phyloP scores from a whole-genome alignment of 2,113 vertebrate genomes.

The Gadus macrocephalus region DNA sequence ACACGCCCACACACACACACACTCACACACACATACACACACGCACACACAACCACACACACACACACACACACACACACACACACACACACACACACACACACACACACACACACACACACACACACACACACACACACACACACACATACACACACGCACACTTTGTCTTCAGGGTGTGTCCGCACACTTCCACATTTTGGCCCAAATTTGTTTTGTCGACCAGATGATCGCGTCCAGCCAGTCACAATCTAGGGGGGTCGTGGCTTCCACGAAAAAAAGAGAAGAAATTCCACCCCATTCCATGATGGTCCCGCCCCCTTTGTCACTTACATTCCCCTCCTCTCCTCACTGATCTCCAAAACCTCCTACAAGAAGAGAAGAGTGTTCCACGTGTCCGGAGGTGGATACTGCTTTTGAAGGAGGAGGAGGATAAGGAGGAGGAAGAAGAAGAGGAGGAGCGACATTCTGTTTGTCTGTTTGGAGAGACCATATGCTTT shows the following conservation, averaged over 20 bases:
- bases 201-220: constrained; percentile 17
- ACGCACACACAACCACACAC: constrained; percentile 35
- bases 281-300: constrained; percentile 34
- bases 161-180: constrained; percentile 46
- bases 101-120: background rate
- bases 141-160: too few species aligned
- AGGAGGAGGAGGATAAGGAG: background rate
- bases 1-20: background rate
- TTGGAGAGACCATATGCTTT: too few species aligned
- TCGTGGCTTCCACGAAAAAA: constrained; percentile 20
- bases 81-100: background rate
- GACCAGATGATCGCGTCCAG: constrained; percentile 49
- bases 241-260: constrained; percentile 60
- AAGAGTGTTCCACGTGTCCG: constrained; percentile 71
- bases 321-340: constrained; percentile 16
- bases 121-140: too few species aligned
- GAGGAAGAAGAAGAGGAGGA: constrained; percentile 8
- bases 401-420: constrained; percentile 42
- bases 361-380: constrained; percentile 49
- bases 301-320: background rate
- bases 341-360: constrained; percentile 14
- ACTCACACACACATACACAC: constrained; percentile 10
- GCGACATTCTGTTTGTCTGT: background rate
- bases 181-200: constrained; percentile 27
- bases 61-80: constrained; percentile 22